Evolutionary conservation across 23 tunicate species (phyloP).

Genomic region (Halocynthia aurantium): DNA sequence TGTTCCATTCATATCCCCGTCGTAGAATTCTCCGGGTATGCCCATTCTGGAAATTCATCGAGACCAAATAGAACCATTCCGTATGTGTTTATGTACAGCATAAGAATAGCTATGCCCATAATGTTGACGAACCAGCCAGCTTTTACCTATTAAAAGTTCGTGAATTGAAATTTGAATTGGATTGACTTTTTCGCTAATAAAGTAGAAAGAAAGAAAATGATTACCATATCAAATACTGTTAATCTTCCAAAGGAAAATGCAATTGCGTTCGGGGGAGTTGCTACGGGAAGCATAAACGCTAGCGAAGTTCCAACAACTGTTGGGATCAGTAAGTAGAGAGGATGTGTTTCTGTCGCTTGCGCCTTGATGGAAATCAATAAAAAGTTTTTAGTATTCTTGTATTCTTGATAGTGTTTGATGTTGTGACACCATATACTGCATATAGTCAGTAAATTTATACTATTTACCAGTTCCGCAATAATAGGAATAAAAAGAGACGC

Average conservation of each 20-base stretch:
- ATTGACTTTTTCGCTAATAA: too few relatives aligned
- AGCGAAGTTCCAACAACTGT: constrained; percentile 54
- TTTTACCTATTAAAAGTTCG: too few relatives aligned
- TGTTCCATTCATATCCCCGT: too few relatives aligned
- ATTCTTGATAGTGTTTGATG: neutral
- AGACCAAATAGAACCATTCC: too few relatives aligned
- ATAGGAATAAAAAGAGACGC: constrained; percentile 95
- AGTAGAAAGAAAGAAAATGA: too few relatives aligned
- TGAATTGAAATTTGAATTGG: too few relatives aligned
- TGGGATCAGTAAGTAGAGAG: constrained; percentile 63
- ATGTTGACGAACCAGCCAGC: too few relatives aligned
- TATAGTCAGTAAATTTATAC: neutral
- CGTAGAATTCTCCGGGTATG: too few relatives aligned
- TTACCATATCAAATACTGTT: constrained; percentile 78
- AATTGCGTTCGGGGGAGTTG: constrained; percentile 91
- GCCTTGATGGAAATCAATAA: constrained; percentile 30
- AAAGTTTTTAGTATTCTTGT: neutral
- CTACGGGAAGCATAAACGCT: constrained; percentile 91
- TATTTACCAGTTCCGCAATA: constrained; percentile 70
- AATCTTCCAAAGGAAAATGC: constrained; percentile 82
- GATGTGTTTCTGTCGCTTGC: constrained; percentile 55
- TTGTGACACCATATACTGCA: neutral
- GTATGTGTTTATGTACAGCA: too few relatives aligned
- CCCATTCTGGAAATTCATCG: too few relatives aligned
- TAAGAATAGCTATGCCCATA: too few relatives aligned